These are phyloP conservation scores for Aporrectodea caliginosa DNA, from an alignment of 1,140 invertebrate species.

Conservation along the genomic window DNA sequence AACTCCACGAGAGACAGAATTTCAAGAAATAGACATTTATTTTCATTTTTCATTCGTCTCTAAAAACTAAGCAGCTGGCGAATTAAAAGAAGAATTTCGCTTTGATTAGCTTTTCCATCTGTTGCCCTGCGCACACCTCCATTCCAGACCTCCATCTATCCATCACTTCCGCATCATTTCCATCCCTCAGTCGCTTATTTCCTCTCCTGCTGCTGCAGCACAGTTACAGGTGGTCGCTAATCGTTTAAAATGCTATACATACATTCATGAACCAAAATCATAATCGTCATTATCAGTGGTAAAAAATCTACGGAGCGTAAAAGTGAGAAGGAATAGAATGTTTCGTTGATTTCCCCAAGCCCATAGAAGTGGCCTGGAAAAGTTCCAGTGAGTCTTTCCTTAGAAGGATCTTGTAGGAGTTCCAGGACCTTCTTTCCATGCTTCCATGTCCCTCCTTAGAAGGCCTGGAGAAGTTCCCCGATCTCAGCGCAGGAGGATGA, in stretches of 20 bases:
- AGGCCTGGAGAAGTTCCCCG: background rate
- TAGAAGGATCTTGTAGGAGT: background rate
- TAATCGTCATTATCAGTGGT: no score
- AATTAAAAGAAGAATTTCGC: background rate
- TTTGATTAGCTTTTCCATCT: background rate
- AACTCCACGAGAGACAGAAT: no score
- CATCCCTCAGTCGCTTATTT: background rate
- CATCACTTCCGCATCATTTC: background rate
- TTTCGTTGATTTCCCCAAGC: background rate
- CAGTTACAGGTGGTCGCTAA: background rate
- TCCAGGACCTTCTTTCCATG: background rate
- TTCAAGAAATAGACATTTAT: background rate
- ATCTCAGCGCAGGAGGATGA: background rate
- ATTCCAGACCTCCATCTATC: no score
- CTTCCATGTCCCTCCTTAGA: background rate
- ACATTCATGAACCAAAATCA: no score
- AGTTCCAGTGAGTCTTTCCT: background rate
- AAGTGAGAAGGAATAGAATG: no score
- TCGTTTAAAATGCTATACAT: background rate
- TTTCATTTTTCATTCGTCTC: background rate
- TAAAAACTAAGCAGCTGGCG: background rate
- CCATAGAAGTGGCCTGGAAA: background rate
- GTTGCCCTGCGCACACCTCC: no score
- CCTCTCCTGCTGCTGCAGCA: background rate
- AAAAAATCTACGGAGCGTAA: no score